Evolutionary conservation across 2,113 vertebrate genomes (phyloP).

Genomic region (Nymphicus hollandicus): DNA sequence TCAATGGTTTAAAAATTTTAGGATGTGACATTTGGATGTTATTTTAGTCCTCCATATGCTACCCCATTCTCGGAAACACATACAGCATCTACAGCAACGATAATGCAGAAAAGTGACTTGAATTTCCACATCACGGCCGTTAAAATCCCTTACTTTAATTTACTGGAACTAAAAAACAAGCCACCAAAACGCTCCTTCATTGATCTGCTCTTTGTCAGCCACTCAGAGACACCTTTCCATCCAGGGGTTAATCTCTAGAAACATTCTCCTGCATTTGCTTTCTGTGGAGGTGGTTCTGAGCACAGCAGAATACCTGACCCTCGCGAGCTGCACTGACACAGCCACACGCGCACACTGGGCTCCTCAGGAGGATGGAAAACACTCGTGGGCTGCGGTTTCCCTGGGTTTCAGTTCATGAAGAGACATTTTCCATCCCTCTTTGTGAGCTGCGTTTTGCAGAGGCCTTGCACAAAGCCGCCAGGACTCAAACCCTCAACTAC

Average conservation of each 20-base stretch:
- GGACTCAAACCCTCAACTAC: background rate
- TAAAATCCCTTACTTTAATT: background rate
- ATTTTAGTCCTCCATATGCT: background rate
- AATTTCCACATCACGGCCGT: background rate
- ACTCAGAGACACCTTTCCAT: background rate
- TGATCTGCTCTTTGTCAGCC: background rate
- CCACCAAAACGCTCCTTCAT: background rate
- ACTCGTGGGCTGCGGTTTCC: slow-evolving; percentile 73
- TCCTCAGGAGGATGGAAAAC: slow-evolving; percentile 77
- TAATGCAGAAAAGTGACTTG: background rate
- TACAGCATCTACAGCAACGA: background rate
- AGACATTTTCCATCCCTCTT: slow-evolving; percentile 37
- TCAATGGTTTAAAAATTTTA: background rate
- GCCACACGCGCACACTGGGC: slow-evolving; percentile 55
- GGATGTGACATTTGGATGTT: background rate
- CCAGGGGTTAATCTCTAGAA: background rate
- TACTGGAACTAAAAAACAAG: background rate
- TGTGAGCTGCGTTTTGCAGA: background rate
- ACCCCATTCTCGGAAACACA: background rate
- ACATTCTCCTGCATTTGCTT: background rate
- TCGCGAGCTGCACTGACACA: background rate
- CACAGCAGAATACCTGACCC: background rate
- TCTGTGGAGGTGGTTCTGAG: background rate
- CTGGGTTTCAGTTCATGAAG: slow-evolving; percentile 60
- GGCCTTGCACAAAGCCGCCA: fast-evolving